These are phyloP conservation scores for Microctonus hyperodae DNA, from an alignment of 2,888 invertebrate species.

Conservation along the genomic window DNA sequence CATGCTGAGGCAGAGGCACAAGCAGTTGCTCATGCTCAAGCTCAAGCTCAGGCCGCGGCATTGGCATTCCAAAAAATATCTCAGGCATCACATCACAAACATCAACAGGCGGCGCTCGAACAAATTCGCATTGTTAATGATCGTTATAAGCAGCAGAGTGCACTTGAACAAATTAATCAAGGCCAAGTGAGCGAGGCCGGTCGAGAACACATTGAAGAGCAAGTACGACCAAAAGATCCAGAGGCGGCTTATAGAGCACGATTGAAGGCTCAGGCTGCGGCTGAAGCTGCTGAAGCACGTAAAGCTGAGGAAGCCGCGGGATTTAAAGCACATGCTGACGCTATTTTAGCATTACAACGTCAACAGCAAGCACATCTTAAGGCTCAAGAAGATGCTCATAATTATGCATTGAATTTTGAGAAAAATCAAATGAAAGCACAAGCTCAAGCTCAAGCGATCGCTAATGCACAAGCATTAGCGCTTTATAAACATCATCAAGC, in stretches of 20 bases:
- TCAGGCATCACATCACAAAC: conserved; percentile 55
- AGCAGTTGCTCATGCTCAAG: conserved; percentile 45
- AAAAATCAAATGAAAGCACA: conserved; percentile 58
- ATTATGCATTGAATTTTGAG: conserved; percentile 56
- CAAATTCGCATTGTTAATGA: conserved; percentile 56
- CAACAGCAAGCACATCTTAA: conserved; percentile 57
- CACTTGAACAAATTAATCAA: conserved; percentile 58
- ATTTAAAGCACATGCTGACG: conserved; percentile 59
- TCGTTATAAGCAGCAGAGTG: conserved; percentile 51
- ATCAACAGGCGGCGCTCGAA: conserved; percentile 54
- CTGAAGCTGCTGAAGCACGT: conserved; percentile 55
- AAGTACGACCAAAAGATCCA: conserved; percentile 51
- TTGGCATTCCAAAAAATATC: conserved; percentile 58
- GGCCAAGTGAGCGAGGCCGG: conserved; percentile 60
- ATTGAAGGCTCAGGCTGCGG: conserved; percentile 54
- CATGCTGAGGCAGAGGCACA: conserved; percentile 44
- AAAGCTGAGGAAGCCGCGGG: conserved; percentile 57
- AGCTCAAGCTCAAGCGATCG: conserved; percentile 57
- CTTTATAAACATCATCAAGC: conserved; percentile 55
- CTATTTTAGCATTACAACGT: conserved; percentile 56
- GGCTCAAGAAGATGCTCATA: conserved; percentile 57
- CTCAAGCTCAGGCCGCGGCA: conserved; percentile 57
- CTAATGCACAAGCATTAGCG: conserved; percentile 58
- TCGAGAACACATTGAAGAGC: conserved; percentile 51
- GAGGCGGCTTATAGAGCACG: conserved; percentile 55